phyloP scores from a whole-genome alignment of 1,140 invertebrate genomes.

The Eupristina koningsbergeri region DNA sequence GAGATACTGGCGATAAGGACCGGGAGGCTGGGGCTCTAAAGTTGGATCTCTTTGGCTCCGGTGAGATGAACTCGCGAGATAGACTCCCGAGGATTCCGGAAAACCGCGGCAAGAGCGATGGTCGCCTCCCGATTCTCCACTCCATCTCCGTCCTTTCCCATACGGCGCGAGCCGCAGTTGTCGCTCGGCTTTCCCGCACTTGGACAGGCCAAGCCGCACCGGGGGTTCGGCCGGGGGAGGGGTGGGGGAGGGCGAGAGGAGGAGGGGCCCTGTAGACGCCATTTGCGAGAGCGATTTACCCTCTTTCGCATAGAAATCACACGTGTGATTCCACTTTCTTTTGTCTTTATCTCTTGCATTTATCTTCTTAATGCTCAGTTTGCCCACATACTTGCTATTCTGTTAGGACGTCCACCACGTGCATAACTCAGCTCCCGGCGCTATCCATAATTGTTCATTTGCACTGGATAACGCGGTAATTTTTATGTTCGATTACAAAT shows the following conservation, averaged over 20 bases:
- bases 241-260: no score
- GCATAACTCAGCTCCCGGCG: no score
- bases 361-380: neutral
- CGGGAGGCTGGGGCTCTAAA: constrained; percentile 54
- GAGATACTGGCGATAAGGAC: constrained; percentile 53
- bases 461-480: neutral
- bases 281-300: neutral
- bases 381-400: neutral
- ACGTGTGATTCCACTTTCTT: neutral
- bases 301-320: no score
- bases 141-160: neutral
- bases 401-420: neutral
- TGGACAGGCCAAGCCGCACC: neutral
- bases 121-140: constrained; percentile 2
- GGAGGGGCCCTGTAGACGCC: no score
- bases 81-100: constrained; percentile 57
- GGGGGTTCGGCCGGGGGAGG: no score
- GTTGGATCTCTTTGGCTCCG: constrained; percentile 58
- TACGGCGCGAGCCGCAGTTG: neutral
- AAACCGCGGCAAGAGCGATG: constrained; percentile 64
- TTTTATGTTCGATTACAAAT: neutral
- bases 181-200: neutral
- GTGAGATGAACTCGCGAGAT: constrained; percentile 60
- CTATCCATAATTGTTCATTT: neutral
- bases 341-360: neutral